These are phyloP conservation scores for Volucella inanis DNA, from an alignment of 2,888 invertebrate species.

Conservation along the genomic window DNA sequence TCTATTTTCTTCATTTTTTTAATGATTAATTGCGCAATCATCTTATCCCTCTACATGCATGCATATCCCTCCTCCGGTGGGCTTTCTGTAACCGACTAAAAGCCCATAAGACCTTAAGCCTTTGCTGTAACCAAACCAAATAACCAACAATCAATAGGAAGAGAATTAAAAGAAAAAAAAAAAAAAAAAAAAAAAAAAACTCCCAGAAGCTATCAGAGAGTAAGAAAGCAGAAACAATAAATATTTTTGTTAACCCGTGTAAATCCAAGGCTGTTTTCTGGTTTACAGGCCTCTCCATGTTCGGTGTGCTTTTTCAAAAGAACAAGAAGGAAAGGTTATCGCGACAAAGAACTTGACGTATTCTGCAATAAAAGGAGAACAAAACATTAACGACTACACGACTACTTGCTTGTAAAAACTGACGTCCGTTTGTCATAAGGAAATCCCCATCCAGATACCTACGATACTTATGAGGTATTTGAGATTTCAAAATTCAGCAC, in stretches of 20 bases:
- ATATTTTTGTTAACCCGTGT: constrained; percentile 27
- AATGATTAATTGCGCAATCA: constrained; percentile 68
- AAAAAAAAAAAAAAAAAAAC: constrained; percentile 21
- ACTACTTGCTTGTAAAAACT: no score
- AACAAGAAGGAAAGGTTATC: constrained; percentile 1
- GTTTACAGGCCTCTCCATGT: constrained; percentile 40
- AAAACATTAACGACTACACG: no score
- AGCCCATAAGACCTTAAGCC: no score
- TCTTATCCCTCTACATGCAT: neutral
- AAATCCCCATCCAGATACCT: neutral
- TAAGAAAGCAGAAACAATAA: constrained; percentile 15
- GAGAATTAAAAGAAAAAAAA: constrained; percentile 7
- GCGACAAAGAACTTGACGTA: neutral
- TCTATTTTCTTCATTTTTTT: constrained; percentile 12
- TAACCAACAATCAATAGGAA: constrained; percentile 37
- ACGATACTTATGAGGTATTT: neutral
- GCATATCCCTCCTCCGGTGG: neutral
- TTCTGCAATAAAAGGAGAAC: neutral
- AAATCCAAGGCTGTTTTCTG: constrained; percentile 62
- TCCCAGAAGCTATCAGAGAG: neutral
- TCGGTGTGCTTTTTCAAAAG: neutral
- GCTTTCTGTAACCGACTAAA: no score
- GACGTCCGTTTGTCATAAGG: neutral
- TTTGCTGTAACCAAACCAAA: neutral
- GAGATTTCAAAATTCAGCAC: constrained; percentile 7